Base-by-base conservation (phyloP, 2,888 invertebrate genomes). In the Ophion slaviceki region DNA sequence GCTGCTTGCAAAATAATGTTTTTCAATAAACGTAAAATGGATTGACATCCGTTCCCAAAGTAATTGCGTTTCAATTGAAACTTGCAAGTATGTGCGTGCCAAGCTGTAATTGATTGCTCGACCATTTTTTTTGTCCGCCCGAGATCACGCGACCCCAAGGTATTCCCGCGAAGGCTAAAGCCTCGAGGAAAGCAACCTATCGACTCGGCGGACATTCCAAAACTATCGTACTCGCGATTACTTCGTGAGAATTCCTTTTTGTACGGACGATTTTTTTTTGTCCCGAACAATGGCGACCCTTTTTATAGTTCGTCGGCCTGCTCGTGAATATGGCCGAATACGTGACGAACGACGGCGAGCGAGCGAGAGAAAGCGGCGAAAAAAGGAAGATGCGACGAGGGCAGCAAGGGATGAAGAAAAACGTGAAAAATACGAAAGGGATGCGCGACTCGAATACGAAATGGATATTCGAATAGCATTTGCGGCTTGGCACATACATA, bases 361-460 rank as follows among this genome's bases (percentile, higher is more conserved):
- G 32, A 70, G 72, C 7, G 11, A 5, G 72, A 57, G 24, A 28
- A 61, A 61, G 24, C 11, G 17, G 10, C 28, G 76, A 20, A 61
- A 67, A 68, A 40, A 45, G 10, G 45, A 68, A 70, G 32, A 70
- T 14, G 78, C 8, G 40, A 11, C 17, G 59, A 59, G 24, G 7
- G 45, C 32, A 62, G 24, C 11, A n/a, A 68, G 61, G 59, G 74
- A n/a, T 4, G 14, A 86, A 76, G 45, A 57, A 75, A 84, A 86
- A 85, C 84, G 88, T 83, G 88, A 82, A 84, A 61, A 59, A 79
- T 76, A 79, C 85, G 88, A 88, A 87, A 87, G 88, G 85, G 87
- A 86, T 86, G 85, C 86, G 83, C 88, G 86, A 88, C 88, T 89
- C 88, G 91, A 91, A 91, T 91, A 89, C 85, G 88, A 91, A 91